Evolutionary conservation across 37 sponge, comb jelly and placozoan species (phyloP).

Genomic region (Aphrocallistes beatrix): DNA sequence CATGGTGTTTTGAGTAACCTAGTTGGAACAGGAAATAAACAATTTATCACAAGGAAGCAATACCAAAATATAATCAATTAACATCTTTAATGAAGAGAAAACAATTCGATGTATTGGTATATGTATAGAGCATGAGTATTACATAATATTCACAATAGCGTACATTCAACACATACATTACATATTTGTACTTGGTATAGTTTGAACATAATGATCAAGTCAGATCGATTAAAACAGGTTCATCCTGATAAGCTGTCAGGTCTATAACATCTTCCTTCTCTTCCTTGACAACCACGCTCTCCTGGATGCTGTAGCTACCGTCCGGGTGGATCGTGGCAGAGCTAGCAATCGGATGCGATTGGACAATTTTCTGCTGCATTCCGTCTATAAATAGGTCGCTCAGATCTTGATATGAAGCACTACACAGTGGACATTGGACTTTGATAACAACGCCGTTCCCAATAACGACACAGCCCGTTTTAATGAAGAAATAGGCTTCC

Average conservation of each 20-base stretch:
- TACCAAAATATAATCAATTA: no score
- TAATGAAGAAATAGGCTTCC: neutral
- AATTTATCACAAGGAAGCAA: no score
- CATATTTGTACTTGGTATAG: neutral
- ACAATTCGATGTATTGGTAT: no score
- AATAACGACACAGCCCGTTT: constrained; percentile 7
- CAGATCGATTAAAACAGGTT: neutral
- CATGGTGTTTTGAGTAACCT: no score
- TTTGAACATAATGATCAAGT: neutral
- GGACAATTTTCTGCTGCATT: neutral
- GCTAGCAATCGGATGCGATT: neutral
- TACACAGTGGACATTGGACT: neutral
- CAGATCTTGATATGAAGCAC: neutral
- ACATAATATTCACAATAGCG: no score
- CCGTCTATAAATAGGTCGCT: neutral
- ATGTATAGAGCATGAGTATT: no score
- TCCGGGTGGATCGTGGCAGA: neutral
- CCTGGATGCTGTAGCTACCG: neutral
- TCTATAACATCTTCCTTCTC: neutral
- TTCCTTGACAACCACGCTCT: neutral
- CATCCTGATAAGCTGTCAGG: neutral
- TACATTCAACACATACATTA: no score
- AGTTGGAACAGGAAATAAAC: no score
- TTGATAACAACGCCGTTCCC: neutral
- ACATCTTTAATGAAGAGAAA: no score